A percentile compares a stretch with the other conserved stretches of the same genome.
Conservation (phyloP, 1,140 invertebrate species). For the Eriocheir sinensis region DNA sequence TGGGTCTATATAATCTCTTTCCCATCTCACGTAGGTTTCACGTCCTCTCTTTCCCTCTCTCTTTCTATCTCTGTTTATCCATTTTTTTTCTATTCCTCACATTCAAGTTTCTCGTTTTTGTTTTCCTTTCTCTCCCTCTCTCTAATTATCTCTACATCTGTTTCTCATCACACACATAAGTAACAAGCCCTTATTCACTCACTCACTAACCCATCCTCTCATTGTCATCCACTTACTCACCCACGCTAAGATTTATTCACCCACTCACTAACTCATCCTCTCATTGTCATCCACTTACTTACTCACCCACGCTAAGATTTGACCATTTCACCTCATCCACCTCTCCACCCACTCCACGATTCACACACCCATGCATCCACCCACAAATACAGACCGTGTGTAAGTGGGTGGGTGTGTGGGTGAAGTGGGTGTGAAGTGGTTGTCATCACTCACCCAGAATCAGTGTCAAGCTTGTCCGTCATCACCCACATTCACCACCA, state of each 20-base stretch:
- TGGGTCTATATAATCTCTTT: too few relatives aligned
- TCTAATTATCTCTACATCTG: background rate
- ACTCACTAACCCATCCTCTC: background rate
- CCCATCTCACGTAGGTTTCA: too few relatives aligned
- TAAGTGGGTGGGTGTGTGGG: background rate
- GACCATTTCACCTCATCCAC: too few relatives aligned
- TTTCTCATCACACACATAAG: background rate
- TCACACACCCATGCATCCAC: too few relatives aligned
- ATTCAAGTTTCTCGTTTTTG: too few relatives aligned
- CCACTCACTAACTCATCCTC: background rate
- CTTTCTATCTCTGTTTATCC: too few relatives aligned
- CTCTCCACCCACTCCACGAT: too few relatives aligned
- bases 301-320: background rate
- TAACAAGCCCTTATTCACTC: background rate
- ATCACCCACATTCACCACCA: background rate
- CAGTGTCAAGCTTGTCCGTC: background rate
- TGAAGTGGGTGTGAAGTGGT: background rate
- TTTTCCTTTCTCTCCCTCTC: conserved; percentile 1
- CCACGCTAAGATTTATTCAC: background rate
- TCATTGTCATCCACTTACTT: background rate
- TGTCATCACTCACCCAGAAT: background rate
- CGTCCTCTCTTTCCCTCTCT: background rate
- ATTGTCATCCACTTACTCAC: background rate
- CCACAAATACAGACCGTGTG: background rate
- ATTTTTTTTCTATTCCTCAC: too few relatives aligned